Evolutionary conservation across 2,888 invertebrate genomes (phyloP).

Genomic region (Ophonus ardosiacus): DNA sequence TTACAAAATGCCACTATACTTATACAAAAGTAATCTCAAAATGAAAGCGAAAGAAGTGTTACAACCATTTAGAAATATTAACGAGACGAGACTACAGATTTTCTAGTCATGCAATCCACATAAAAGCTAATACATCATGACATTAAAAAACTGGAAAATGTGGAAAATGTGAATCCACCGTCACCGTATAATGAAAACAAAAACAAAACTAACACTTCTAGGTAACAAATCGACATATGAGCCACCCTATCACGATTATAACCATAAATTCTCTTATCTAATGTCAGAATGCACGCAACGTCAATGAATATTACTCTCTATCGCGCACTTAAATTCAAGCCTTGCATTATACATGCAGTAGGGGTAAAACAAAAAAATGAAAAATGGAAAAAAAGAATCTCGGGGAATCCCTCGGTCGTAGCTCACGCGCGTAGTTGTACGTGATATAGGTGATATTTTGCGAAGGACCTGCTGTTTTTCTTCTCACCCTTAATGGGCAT

Average conservation of each 20-base stretch:
- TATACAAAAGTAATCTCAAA: too few species aligned
- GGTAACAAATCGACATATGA: conserved; percentile 16
- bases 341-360: conserved; percentile 51
- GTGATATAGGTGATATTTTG: conserved; percentile 59
- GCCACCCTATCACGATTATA: background rate
- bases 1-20: too few species aligned
- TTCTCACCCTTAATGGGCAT: background rate
- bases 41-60: background rate
- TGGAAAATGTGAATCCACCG: background rate
- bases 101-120: background rate
- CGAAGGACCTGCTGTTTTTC: conserved; percentile 14
- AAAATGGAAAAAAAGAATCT: conserved; percentile 31
- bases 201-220: conserved; percentile 5
- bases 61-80: background rate
- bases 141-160: background rate
- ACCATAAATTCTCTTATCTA: conserved; percentile 33
- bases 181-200: background rate
- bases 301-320: conserved; percentile 44
- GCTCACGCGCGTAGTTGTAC: conserved; percentile 19
- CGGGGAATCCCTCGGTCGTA: background rate
- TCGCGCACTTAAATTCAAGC: conserved; percentile 38
- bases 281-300: conserved; percentile 25
- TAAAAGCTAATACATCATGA: background rate
- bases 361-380: conserved; percentile 31
- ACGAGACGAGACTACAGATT: background rate